phyloP scores from a whole-genome alignment of 2,113 vertebrate species.

The Phyllostomus hastatus region DNA sequence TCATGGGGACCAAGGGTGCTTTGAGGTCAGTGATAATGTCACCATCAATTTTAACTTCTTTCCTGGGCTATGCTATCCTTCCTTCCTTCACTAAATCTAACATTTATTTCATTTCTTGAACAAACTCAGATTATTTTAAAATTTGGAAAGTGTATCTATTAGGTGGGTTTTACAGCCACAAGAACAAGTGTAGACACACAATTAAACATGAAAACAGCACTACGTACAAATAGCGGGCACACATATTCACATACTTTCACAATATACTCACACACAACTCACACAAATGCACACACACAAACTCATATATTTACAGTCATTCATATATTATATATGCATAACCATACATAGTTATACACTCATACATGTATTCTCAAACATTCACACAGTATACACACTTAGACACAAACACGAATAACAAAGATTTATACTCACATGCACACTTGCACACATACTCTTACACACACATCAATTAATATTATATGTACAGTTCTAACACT shows the following conservation, averaged over 20 bases:
- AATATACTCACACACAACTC: neutral
- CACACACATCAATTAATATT: neutral
- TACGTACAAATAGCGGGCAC: fast-evolving
- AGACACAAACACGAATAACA: neutral
- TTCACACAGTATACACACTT: neutral
- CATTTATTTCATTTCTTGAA: neutral
- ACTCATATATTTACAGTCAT: neutral
- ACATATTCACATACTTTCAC: neutral
- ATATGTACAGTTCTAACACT: neutral
- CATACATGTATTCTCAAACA: neutral
- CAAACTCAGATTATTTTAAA: neutral
- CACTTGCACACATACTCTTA: neutral
- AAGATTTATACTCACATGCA: neutral
- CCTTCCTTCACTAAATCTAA: neutral
- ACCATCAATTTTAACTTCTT: fast-evolving
- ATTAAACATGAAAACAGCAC: neutral
- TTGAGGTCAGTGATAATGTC: fast-evolving
- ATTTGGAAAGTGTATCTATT: neutral
- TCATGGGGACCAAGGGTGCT: fast-evolving
- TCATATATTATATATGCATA: neutral
- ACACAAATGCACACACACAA: neutral
- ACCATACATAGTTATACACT: neutral
- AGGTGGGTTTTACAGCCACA: neutral
- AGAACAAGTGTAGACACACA: neutral
- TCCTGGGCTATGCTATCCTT: fast-evolving